Evolutionary conservation across 2,797 vertebrate species (phyloP).

Genomic region (Brachyrhaphis roseni): DNA sequence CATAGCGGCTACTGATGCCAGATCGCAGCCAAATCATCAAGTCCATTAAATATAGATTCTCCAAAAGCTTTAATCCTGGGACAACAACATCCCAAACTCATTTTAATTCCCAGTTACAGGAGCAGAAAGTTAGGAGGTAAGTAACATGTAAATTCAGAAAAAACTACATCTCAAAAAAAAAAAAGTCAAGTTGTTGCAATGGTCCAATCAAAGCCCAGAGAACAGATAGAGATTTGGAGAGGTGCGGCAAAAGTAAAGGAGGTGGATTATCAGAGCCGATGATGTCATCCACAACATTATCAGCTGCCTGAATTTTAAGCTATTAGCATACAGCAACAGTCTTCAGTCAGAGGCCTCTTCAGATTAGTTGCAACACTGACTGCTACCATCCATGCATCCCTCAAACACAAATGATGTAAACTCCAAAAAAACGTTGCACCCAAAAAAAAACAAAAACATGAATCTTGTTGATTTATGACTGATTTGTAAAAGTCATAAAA

Average conservation of each 20-base stretch:
- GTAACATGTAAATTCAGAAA: background rate
- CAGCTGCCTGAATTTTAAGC: no score
- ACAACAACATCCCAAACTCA: background rate
- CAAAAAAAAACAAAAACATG: no score
- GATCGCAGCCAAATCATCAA: background rate
- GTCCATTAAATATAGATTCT: background rate
- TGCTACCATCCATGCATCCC: background rate
- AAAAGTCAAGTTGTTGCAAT: background rate
- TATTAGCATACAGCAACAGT: background rate
- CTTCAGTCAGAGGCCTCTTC: background rate
- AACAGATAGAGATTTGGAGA: background rate
- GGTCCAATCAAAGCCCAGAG: background rate
- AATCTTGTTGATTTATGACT: no score
- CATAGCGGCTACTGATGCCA: background rate
- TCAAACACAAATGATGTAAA: no score
- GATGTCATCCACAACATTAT: no score
- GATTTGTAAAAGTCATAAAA: no score
- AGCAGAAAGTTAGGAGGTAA: background rate
- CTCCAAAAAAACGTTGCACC: no score
- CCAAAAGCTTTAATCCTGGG: background rate
- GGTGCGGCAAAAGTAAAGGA: no score
- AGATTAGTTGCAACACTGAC: background rate
- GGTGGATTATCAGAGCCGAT: no score
- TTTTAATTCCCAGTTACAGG: background rate
- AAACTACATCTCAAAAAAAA: background rate